Evolutionary conservation across 2,113 vertebrate genomes (phyloP), one percentile per base, ranked within the genome.

Genomic region (Collichthys lucidus): DNA sequence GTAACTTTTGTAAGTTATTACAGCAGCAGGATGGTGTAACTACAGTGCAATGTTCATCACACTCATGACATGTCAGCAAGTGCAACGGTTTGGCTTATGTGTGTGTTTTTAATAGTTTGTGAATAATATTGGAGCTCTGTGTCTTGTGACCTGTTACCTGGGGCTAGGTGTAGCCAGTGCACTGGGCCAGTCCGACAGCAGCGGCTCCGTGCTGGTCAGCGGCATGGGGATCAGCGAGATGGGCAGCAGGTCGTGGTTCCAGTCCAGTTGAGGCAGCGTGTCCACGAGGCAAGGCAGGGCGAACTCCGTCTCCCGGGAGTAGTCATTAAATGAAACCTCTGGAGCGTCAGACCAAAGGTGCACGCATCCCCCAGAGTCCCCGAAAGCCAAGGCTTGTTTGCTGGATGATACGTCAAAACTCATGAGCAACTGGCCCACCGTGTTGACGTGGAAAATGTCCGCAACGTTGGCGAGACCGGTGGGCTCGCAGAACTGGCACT

Each of bases 401-500:
- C 97, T 99, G 89, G 97, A 94, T 0, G 97, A 99, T 52, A 99
- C 98, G 0, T 98, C 97, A 24, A 99, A 99, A 20, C 98, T 97
- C 97, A 99, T 99, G 53, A 99, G 94, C 84, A 98, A 71, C 74
- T 98, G 97, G n/a, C 98, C 98, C 29, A 97, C 98, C 0, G 97
- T 98, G 93, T 97, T 98, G 20, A 99, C 96, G 22, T 99, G 98
- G 81, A 99, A 99, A 86, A 99, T 95, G 81, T 99, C 98, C 0
- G 97, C 98, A 3, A 98, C 90, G 62, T 95, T 99, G 87, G 98
- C 98, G 5, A 99, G 94, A 75, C 98, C 98, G 0, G 97, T 99
- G 91, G 98, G 98, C 89, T 99, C 98, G 0, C 98, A 99, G 93
- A 99, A 99, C 94, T 99, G 98, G 89, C 97, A 99, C 76, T 99